These are phyloP conservation scores for Dryobates pubescens DNA, from an alignment of 2,797 vertebrate species.

Conservation along the genomic window DNA sequence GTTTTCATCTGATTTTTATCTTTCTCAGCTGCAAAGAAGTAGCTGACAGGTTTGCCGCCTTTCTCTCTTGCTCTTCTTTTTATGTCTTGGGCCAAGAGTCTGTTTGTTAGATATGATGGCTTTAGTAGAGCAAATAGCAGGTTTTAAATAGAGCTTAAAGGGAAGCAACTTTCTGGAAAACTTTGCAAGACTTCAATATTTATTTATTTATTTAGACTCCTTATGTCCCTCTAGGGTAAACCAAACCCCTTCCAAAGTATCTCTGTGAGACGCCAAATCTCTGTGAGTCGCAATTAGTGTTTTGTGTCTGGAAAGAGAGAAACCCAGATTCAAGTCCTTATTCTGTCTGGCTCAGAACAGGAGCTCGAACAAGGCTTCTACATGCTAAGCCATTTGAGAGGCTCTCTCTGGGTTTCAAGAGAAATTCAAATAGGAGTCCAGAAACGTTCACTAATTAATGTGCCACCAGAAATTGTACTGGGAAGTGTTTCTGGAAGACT, in stretches of 20 bases:
- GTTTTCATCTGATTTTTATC: constrained; percentile 63
- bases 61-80: constrained; percentile 28
- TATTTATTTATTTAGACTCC: too few relatives aligned
- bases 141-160: background rate
- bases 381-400: rapidly evolving
- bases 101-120: background rate
- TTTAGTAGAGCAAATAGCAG: background rate
- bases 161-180: background rate
- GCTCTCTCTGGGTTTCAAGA: background rate
- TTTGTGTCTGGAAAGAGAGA: background rate
- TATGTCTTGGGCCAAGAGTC: background rate
- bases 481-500: background rate
- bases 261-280: background rate
- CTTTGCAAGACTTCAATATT: background rate
- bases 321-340: background rate
- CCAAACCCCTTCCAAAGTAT: too few relatives aligned
- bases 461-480: background rate
- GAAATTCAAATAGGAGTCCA: background rate
- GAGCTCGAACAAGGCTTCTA: background rate
- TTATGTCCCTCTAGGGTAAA: too few relatives aligned
- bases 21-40: constrained; percentile 36
- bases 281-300: background rate
- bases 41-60: constrained; percentile 5
- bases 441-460: background rate
- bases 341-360: background rate